These are phyloP conservation scores for Glyptemys insculpta DNA, from an alignment of 2,797 vertebrate genomes.

Conservation along the genomic window DNA sequence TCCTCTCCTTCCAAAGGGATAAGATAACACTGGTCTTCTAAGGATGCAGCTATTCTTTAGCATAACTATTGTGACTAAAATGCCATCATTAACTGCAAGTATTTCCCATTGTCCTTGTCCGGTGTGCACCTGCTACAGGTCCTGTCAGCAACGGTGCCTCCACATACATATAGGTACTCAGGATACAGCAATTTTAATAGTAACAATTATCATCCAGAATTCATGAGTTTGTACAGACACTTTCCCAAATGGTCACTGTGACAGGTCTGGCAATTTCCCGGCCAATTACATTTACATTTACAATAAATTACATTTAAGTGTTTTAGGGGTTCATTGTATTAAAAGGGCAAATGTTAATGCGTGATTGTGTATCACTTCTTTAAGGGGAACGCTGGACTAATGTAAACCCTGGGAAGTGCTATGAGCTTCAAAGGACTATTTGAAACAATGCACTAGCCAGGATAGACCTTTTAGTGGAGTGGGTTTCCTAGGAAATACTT, in stretches of 20 bases:
- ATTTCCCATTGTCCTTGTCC: too few species aligned
- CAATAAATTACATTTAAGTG: not conserved
- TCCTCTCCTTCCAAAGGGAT: not conserved
- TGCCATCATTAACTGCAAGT: too few species aligned
- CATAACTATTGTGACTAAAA: not conserved
- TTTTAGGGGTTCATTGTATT: not conserved
- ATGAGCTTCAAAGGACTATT: not conserved
- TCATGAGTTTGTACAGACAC: not conserved
- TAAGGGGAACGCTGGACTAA: not conserved
- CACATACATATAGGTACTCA: not conserved
- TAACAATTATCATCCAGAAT: not conserved
- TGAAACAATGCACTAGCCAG: not conserved
- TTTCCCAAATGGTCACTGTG: not conserved
- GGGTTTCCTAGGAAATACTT: not conserved
- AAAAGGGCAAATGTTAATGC: not conserved
- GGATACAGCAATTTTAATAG: not conserved
- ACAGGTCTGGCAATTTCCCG: not conserved
- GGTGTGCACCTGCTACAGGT: too few species aligned
- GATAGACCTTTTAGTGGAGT: not conserved
- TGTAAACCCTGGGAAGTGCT: not conserved
- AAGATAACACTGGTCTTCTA: not conserved
- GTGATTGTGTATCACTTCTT: not conserved
- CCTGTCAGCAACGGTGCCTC: too few species aligned
- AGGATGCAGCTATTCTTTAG: not conserved
- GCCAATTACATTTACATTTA: too few species aligned